These are phyloP conservation scores for Gila robusta DNA, from an alignment of 2,797 vertebrate genomes.

Conservation along the genomic window DNA sequence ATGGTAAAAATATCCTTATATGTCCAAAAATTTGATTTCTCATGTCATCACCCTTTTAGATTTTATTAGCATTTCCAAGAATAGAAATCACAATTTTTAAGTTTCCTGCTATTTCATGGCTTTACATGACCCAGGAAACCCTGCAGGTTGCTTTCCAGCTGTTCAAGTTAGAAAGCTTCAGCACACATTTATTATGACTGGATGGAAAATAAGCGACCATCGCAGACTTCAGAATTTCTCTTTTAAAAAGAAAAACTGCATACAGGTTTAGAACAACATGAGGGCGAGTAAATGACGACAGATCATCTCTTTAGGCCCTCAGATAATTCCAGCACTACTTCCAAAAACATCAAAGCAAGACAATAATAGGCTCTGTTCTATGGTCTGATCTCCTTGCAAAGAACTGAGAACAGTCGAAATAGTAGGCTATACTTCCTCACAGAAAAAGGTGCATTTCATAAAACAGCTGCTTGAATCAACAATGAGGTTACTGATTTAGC, in stretches of 20 bases:
- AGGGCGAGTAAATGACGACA: background rate
- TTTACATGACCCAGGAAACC: background rate
- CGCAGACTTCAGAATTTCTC: background rate
- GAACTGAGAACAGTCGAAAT: background rate
- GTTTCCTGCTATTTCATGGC: background rate
- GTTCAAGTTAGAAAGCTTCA: background rate
- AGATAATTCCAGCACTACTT: constrained; percentile 8
- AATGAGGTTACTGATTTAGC: constrained; percentile 1
- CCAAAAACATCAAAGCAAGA: background rate
- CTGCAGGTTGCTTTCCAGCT: background rate
- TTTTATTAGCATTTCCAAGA: background rate
- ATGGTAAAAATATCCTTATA: background rate
- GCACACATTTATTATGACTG: background rate
- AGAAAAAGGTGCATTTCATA: background rate
- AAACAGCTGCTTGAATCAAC: background rate
- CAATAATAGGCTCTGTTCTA: background rate
- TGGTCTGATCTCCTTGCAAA: background rate
- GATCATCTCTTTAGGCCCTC: background rate
- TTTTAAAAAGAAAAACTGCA: background rate
- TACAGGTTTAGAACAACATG: background rate
- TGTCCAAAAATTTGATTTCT: background rate
- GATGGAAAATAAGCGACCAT: background rate
- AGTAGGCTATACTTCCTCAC: background rate
- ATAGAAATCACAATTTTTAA: background rate
- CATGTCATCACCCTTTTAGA: background rate